phyloP scores from a whole-genome alignment of 2,888 invertebrate genomes.

The Norana najaformis region DNA sequence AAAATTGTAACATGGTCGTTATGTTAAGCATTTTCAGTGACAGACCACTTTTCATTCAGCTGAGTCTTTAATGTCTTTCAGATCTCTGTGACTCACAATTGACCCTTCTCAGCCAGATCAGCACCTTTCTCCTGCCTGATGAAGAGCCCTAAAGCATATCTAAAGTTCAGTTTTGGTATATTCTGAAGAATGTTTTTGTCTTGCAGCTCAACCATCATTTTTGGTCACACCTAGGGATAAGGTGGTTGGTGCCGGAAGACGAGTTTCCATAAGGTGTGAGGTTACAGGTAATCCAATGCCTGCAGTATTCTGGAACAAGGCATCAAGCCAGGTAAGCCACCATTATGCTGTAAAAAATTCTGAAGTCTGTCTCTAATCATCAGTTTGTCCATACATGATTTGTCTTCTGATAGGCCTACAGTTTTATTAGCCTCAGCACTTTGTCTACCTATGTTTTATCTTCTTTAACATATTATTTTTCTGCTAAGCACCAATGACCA shows the following conservation, averaged over 20 bases:
- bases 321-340: conserved; percentile 28
- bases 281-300: conserved; percentile 46
- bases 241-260: conserved; percentile 44
- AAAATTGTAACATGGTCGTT: no score
- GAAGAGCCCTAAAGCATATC: background rate
- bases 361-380: no score
- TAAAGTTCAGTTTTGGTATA: background rate
- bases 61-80: background rate
- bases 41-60: background rate
- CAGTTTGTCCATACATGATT: no score
- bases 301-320: conserved; percentile 46
- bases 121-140: no score
- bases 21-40: background rate
- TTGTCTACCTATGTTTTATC: no score
- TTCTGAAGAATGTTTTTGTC: conserved; percentile 18
- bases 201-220: conserved; percentile 57
- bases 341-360: background rate
- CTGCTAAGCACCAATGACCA: no score
- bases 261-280: conserved; percentile 44
- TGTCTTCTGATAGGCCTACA: no score
- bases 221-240: conserved; percentile 43
- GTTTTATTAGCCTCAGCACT: no score
- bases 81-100: background rate
- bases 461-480: no score
- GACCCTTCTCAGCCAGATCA: no score